A percentile compares a stretch with the other conserved stretches of the same genome.
Conservation (phyloP, 1,140 invertebrate species). For the Nilaparvata lugens region DNA sequence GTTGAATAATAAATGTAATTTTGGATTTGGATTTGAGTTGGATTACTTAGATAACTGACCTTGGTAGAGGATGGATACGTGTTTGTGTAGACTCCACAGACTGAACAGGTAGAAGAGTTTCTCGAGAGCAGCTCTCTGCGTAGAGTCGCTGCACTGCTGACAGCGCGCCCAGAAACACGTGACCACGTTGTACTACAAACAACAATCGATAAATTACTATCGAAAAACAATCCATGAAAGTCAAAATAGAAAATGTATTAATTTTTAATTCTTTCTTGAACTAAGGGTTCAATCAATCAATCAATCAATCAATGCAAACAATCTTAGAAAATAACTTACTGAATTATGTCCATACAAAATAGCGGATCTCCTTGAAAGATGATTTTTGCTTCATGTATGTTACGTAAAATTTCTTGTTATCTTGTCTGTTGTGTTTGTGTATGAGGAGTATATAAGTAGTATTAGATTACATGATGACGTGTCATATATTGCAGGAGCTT, state of each 20-base stretch:
- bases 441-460: too few species aligned
- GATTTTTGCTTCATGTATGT: too few species aligned
- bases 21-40: too few species aligned
- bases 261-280: neutral
- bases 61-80: conserved; percentile 37
- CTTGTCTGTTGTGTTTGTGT: too few species aligned
- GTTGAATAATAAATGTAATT: too few species aligned
- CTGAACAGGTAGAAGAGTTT: conserved; percentile 58
- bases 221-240: too few species aligned
- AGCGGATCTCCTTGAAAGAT: too few species aligned
- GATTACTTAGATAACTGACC: conserved; percentile 25
- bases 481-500: too few species aligned
- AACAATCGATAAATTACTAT: neutral
- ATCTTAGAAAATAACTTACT: too few species aligned
- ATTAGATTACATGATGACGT: too few species aligned
- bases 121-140: conserved; percentile 44
- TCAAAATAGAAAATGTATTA: neutral
- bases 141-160: conserved; percentile 27
- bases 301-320: neutral
- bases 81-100: conserved; percentile 49
- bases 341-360: too few species aligned
- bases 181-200: conserved; percentile 51
- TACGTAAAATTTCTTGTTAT: too few species aligned
- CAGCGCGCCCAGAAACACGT: conserved; percentile 46
- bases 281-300: neutral